phyloP scores from a whole-genome alignment of 2,113 vertebrate genomes.

The Rhinichthys klamathensis region DNA sequence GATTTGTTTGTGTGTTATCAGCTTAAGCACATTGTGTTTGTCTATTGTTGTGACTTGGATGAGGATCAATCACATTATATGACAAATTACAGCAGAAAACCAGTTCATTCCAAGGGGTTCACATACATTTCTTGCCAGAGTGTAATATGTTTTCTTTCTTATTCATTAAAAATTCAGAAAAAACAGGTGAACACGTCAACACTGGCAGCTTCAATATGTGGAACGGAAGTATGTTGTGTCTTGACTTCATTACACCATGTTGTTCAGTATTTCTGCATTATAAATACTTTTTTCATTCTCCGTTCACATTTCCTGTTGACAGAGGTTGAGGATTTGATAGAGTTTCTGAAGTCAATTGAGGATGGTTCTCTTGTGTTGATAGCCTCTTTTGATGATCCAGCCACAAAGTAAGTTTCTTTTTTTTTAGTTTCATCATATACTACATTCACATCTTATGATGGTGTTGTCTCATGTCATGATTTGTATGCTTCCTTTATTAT shows the following conservation, averaged over 20 bases:
- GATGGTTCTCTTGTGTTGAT: constrained; percentile 84
- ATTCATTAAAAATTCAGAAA: constrained; percentile 70
- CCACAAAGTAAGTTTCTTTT: constrained; percentile 82
- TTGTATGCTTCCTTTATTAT: constrained; percentile 4
- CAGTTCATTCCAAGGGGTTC: no score
- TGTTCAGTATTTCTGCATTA: not conserved
- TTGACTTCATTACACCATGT: not conserved
- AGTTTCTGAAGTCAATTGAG: constrained; percentile 80
- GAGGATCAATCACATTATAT: no score
- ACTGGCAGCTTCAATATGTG: constrained; percentile 84
- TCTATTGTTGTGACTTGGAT: no score
- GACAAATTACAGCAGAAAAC: no score
- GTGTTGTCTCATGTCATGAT: not conserved
- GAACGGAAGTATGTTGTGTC: constrained; percentile 80
- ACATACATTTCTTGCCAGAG: no score
- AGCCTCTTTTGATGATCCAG: constrained; percentile 85
- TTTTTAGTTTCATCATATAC: not conserved
- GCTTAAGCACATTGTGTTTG: no score
- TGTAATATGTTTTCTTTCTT: not conserved
- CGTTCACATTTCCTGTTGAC: constrained; percentile 55
- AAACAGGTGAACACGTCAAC: constrained; percentile 78
- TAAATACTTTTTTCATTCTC: not conserved
- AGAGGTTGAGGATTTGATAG: constrained; percentile 83
- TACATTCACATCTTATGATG: not conserved
- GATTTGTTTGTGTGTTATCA: no score